Percentiles rank a stretch among this genome's conserved stretches.
These are phyloP conservation scores for Gambusia holbrooki DNA, from an alignment of 2,113 vertebrate species.

Conservation along the genomic window DNA sequence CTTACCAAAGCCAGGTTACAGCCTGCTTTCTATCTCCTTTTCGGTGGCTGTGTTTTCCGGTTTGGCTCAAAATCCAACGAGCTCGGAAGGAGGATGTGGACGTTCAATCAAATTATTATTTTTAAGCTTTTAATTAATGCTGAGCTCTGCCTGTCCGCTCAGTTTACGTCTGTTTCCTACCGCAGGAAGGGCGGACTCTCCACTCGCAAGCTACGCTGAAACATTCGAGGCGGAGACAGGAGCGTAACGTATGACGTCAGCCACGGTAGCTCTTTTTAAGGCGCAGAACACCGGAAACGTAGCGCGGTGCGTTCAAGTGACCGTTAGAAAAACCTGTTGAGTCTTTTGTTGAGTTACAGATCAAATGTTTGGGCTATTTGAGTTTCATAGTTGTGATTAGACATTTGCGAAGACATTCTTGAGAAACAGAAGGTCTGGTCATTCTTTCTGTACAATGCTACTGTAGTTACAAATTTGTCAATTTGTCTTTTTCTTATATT, in stretches of 20 bases:
- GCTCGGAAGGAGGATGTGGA: not conserved
- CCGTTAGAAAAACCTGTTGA: not conserved
- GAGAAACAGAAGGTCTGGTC: too few relatives aligned
- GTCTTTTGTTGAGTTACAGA: too few relatives aligned
- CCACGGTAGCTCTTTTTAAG: not conserved
- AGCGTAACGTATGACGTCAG: not conserved
- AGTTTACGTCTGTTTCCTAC: slow-evolving; percentile 52
- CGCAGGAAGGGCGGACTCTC: slow-evolving; percentile 28
- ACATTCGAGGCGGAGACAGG: not conserved
- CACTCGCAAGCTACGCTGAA: slow-evolving; percentile 8
- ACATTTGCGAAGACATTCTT: too few relatives aligned
- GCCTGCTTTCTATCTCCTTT: not conserved
- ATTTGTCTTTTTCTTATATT: not conserved
- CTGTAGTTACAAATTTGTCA: not conserved
- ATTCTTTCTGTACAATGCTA: too few relatives aligned
- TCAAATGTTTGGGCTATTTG: too few relatives aligned
- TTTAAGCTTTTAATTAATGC: not conserved
- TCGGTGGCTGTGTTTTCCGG: not conserved
- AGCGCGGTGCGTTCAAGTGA: slow-evolving; percentile 19
- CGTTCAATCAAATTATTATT: not conserved
- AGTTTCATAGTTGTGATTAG: too few relatives aligned
- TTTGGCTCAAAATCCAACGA: not conserved
- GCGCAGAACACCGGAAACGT: slow-evolving; percentile 2
- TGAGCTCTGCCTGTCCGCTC: not conserved
- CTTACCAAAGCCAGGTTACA: slow-evolving; percentile 22